Percentiles rank a stretch among this genome's conserved stretches.
Conservation (phyloP, 2,888 invertebrate genomes). For the Aphodius sticticus region DNA sequence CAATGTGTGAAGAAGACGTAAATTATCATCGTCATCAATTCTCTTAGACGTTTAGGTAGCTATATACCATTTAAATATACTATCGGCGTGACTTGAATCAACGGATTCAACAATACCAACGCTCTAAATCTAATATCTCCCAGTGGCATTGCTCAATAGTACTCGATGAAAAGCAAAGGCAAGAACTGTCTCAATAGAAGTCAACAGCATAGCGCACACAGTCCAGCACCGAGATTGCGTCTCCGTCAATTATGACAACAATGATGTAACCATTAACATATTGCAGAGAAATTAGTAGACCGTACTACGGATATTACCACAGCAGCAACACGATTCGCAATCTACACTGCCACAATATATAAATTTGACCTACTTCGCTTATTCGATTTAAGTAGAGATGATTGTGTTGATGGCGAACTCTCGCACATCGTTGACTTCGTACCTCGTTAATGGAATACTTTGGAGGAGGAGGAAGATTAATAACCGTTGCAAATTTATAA, state of each 20-base stretch:
- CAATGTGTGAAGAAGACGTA: neutral
- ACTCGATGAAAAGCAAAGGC: slow-evolving; percentile 4
- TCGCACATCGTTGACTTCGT: neutral
- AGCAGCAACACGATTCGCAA: slow-evolving; percentile 7
- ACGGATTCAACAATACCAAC: neutral
- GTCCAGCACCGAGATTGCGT: slow-evolving; percentile 20
- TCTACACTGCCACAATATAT: slow-evolving; percentile 4
- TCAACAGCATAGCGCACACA: neutral
- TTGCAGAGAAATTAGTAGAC: slow-evolving; percentile 48
- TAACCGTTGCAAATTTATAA: slow-evolving; percentile 4
- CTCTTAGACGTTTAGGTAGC: neutral
- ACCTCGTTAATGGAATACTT: neutral
- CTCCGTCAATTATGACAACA: slow-evolving; percentile 30
- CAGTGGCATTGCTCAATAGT: neutral
- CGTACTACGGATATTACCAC: slow-evolving; percentile 47
- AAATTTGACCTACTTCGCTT: neutral
- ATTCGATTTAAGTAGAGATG: neutral
- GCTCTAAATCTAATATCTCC: neutral
- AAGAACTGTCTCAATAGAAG: neutral
- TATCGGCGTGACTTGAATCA: neutral
- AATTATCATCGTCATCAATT: neutral
- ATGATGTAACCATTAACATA: slow-evolving; percentile 49
- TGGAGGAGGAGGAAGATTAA: neutral
- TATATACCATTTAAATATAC: neutral
- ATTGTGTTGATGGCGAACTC: neutral